Percentiles rank a stretch among this genome's conserved stretches.
Conservation (phyloP, 2,888 invertebrate genomes). For the Tiliacea citrago region DNA sequence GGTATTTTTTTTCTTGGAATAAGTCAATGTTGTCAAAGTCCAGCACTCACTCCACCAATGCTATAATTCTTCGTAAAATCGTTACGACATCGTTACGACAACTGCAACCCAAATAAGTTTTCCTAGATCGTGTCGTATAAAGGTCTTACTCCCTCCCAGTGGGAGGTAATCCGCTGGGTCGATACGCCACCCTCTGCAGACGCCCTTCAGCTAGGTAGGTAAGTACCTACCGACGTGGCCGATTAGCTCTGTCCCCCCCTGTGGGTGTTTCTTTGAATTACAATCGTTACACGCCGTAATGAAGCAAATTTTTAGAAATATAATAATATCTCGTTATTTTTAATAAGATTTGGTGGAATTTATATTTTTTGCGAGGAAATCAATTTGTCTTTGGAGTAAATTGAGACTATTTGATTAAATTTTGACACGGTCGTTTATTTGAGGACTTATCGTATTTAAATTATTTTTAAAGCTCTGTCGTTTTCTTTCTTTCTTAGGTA, state of each 20-base stretch:
- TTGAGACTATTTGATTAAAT: neutral
- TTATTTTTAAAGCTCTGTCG: neutral
- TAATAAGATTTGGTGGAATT: constrained; percentile 7
- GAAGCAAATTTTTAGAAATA: constrained; percentile 34
- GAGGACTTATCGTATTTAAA: neutral
- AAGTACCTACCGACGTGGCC: constrained; percentile 59
- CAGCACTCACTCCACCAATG: neutral
- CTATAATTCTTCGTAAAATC: neutral
- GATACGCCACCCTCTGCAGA: constrained; percentile 66
- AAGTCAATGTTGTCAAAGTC: neutral
- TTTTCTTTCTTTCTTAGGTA: no score
- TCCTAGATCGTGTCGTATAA: constrained; percentile 48
- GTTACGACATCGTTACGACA: constrained; percentile 20
- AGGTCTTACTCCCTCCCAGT: constrained; percentile 42
- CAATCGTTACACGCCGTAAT: constrained; percentile 39
- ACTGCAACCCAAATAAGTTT: neutral
- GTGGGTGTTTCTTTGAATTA: constrained; percentile 65
- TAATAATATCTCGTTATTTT: constrained; percentile 26
- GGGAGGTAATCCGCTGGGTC: constrained; percentile 68
- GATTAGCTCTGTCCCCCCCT: constrained; percentile 50
- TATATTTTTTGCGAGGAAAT: neutral
- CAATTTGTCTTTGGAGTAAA: neutral
- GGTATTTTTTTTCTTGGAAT: neutral
- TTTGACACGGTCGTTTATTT: neutral
- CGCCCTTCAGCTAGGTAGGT: constrained; percentile 49